Evolutionary conservation across 2,888 invertebrate genomes (phyloP).

Genomic region (Helobdella robusta): DNA sequence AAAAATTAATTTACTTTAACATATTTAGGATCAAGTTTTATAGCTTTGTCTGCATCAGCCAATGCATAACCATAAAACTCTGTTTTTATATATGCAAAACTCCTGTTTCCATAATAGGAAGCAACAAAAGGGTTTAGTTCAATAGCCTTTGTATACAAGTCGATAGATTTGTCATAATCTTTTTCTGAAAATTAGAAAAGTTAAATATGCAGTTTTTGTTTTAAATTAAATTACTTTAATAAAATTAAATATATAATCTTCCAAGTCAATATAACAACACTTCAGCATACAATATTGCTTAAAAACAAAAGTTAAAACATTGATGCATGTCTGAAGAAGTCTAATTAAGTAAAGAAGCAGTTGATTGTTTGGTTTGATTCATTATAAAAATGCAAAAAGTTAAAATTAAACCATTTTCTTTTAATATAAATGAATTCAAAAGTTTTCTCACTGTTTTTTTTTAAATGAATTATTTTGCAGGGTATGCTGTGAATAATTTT

Average conservation of each 20-base stretch:
- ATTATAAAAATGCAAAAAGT: no score
- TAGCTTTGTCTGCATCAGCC: constrained; percentile 78
- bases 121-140: constrained; percentile 71
- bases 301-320: no score
- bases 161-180: constrained; percentile 79
- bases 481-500: no score
- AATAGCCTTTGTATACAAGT: constrained; percentile 72
- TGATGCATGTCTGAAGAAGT: no score
- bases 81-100: constrained; percentile 82
- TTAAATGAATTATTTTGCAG: no score
- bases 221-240: neutral
- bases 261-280: neutral
- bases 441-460: no score
- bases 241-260: neutral
- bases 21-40: constrained; percentile 77
- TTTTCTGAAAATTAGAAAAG: constrained; percentile 59
- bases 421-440: no score
- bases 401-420: no score
- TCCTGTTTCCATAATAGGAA: constrained; percentile 84
- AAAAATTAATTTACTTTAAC: constrained; percentile 58
- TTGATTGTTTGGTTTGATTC: no score
- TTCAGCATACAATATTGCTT: neutral
- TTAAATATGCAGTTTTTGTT: neutral
- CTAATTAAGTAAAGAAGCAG: no score
- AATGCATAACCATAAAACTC: constrained; percentile 93